Conservation (phyloP, 2,113 vertebrate genomes). For the Seriola rivoliana region DNA sequence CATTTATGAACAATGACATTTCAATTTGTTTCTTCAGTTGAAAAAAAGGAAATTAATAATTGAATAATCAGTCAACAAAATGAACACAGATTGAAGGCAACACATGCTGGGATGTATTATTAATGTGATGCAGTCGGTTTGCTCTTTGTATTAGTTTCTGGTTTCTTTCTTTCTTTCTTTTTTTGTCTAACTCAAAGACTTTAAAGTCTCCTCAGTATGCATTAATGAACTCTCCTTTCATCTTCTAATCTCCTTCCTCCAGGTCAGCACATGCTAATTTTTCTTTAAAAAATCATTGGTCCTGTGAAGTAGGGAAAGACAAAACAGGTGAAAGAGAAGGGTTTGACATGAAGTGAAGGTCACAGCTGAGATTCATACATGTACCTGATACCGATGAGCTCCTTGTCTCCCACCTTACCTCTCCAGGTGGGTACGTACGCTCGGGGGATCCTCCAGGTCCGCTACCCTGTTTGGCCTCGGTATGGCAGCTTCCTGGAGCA, state of each 20-base stretch:
- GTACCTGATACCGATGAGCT: conserved; percentile 7
- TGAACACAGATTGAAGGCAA: conserved; percentile 46
- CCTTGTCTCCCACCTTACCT: neutral
- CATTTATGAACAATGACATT: conserved; percentile 57
- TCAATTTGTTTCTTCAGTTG: conserved; percentile 37
- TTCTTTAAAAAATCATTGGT: conserved; percentile 5
- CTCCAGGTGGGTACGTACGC: conserved; percentile 93
- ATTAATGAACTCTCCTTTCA: conserved; percentile 64
- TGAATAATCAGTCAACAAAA: conserved; percentile 66
- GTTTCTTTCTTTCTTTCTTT: neutral
- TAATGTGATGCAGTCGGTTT: conserved; percentile 38
- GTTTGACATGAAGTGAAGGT: conserved; percentile 27
- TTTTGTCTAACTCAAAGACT: conserved; percentile 40
- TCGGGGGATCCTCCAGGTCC: conserved; percentile 93
- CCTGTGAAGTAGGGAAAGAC: conserved; percentile 5
- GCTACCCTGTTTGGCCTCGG: conserved; percentile 97
- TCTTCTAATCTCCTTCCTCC: conserved; percentile 56
- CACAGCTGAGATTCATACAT: neutral
- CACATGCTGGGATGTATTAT: conserved; percentile 46
- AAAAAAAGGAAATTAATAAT: conserved; percentile 46
- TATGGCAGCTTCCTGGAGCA: conserved; percentile 93
- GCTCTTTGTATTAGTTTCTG: conserved; percentile 51
- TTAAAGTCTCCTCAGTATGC: conserved; percentile 37
- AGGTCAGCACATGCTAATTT: conserved; percentile 59
- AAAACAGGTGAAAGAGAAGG: conserved; percentile 17